Evolutionary conservation across 2,797 vertebrate species (phyloP), one percentile per base, ranked within the genome.

Genomic region (Phylloscopus collybita): DNA sequence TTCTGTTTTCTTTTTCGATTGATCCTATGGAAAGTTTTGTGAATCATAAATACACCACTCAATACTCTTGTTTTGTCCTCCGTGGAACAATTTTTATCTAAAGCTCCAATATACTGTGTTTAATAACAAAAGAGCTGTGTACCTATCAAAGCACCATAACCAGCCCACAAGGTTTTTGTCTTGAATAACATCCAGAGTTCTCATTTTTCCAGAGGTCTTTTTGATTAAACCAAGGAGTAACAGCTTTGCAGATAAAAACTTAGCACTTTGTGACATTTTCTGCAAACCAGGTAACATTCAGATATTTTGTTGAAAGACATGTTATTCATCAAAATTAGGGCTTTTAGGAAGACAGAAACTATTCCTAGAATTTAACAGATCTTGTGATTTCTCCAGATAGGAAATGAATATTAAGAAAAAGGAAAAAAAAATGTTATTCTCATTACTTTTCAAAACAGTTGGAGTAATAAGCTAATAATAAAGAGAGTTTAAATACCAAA

Each of bases 21-120:
- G 53, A 57, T 89, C 16, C 51, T 66, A 44, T 22, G 86, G 83
- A 91, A 97, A 62, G 22, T 87, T 91, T 91, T 92, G 29, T 70
- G 56, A 90, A 82, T 92, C 87, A 89, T 72, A 74, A 93, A 82
- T 80, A 54, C 2, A 4, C 34, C n/a, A 30, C 11, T 81, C 32
- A 89, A 14, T 0, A 1, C 5, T 79, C 36, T 67, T 2, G 2
- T 40, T 93, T 88, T 67, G 65, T 47, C 27, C 23, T 51, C 5
- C 34, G 32, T 34, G 85, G 86, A 92, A 91, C 0, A 9, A 70
- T 65, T 91, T 90, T 91, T 42, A 75, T 76, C 69, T 83, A 45
- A 57, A 74, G 6, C 20, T 69, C 50, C 29, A 74, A 78, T 84
- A 34, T 79, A 83, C n/a, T 79, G 11, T 26, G 66, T 76, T 90